Evolutionary conservation across 2,113 vertebrate genomes (phyloP).

Genomic region (Arizona elegans): DNA sequence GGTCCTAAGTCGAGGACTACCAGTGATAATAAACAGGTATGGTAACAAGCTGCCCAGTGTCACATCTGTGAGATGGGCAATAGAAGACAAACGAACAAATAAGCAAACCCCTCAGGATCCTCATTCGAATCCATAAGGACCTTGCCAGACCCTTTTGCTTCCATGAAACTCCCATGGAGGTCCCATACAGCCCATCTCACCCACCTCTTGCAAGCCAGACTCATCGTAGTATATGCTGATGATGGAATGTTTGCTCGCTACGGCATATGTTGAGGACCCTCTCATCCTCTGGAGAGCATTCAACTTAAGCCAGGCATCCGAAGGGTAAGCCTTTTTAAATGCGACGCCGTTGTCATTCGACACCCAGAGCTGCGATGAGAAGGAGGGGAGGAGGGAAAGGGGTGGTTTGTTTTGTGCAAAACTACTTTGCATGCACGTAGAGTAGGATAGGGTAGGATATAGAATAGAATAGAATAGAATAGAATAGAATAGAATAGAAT

Average conservation of each 20-base stretch:
- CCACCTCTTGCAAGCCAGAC: slow-evolving; percentile 44
- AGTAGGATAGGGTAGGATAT: too few species aligned
- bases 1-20: too few species aligned
- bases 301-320: slow-evolving; percentile 30
- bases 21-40: background rate
- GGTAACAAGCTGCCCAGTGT: background rate
- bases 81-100: background rate
- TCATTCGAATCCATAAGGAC: background rate
- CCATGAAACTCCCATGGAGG: too few species aligned
- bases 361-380: slow-evolving; percentile 56
- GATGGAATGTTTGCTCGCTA: background rate
- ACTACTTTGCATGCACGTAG: too few species aligned
- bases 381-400: too few species aligned
- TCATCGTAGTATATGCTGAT: slow-evolving; percentile 52
- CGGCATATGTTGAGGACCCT: fast-evolving
- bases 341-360: slow-evolving; percentile 39
- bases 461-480: too few species aligned
- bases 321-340: slow-evolving; percentile 38
- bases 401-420: too few species aligned
- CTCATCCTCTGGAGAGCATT: slow-evolving; percentile 18
- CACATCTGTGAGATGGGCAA: background rate
- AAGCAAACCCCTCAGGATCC: too few species aligned
- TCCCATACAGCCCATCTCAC: background rate
- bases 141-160: background rate
- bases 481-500: too few species aligned